phyloP scores from a whole-genome alignment of 2,797 vertebrate species.

The Sebastes trivittatus region DNA sequence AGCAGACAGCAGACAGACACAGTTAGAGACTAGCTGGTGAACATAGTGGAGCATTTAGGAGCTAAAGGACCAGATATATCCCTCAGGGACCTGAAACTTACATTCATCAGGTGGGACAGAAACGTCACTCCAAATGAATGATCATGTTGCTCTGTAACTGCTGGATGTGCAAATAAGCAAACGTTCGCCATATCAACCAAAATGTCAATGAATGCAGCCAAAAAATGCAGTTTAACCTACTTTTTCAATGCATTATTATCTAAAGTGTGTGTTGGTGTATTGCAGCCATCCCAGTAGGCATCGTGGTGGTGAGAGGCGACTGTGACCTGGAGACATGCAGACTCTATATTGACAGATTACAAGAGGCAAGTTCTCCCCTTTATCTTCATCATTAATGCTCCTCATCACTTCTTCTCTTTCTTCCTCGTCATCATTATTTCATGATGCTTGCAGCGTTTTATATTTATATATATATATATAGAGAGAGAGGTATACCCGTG shows the following conservation, averaged over 20 bases:
- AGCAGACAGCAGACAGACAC: too few species aligned
- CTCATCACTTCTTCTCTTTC: neutral
- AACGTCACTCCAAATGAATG: neutral
- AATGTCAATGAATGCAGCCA: neutral
- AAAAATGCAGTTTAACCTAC: neutral
- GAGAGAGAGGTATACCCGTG: neutral
- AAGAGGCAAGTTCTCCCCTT: slow-evolving; percentile 86
- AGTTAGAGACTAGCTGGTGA: neutral
- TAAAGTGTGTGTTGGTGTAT: slow-evolving; percentile 17
- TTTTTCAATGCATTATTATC: neutral
- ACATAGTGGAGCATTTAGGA: neutral
- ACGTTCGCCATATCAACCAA: neutral
- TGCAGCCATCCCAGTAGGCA: slow-evolving; percentile 94
- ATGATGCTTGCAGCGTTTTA: slow-evolving; percentile 23
- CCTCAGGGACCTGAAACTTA: neutral
- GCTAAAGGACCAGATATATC: neutral
- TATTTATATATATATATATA: neutral
- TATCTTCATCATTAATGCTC: neutral
- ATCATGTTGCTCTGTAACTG: neutral
- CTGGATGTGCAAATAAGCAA: neutral
- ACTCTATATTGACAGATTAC: slow-evolving; percentile 94
- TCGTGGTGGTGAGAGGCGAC: slow-evolving; percentile 95
- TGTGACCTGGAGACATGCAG: slow-evolving; percentile 98
- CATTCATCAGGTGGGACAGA: too few species aligned
- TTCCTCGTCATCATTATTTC: slow-evolving; percentile 38